Evolutionary conservation across 2,113 vertebrate species (phyloP).

Genomic region (Rhinoderma darwinii): DNA sequence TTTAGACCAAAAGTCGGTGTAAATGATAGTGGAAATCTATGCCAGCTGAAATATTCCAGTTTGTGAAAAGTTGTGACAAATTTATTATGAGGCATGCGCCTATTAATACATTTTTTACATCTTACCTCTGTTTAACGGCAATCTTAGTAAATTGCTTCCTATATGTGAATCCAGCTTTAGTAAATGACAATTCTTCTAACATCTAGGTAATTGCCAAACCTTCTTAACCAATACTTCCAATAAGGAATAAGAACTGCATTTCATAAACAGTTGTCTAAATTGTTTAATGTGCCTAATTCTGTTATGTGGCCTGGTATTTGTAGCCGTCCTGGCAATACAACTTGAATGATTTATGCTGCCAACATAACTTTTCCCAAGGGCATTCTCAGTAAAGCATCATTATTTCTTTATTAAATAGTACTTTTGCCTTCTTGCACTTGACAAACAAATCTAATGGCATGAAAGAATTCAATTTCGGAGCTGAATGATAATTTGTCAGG

Average conservation of each 20-base stretch:
- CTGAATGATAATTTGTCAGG: slow-evolving; percentile 83
- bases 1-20: too few species aligned
- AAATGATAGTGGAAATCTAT: too few species aligned
- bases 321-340: slow-evolving; percentile 70
- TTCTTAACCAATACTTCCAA: neutral
- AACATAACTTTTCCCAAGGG: slow-evolving; percentile 71
- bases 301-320: slow-evolving; percentile 61
- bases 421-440: slow-evolving; percentile 79
- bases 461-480: slow-evolving; percentile 85
- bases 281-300: slow-evolving; percentile 60
- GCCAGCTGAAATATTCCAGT: too few species aligned
- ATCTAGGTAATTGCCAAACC: too few species aligned
- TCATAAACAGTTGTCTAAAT: neutral
- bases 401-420: slow-evolving; percentile 79
- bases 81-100: too few species aligned
- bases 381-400: slow-evolving; percentile 69
- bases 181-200: too few species aligned
- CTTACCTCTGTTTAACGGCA: too few species aligned
- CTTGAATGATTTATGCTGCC: slow-evolving; percentile 71
- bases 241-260: neutral
- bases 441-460: slow-evolving; percentile 84
- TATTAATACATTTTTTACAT: too few species aligned
- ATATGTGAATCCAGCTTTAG: too few species aligned
- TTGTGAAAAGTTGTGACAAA: too few species aligned
- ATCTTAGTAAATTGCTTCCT: too few species aligned